Evolutionary conservation across 2,113 vertebrate genomes (phyloP), one percentile per base, ranked within the genome.

Genomic region (Bambusicola thoracicus): DNA sequence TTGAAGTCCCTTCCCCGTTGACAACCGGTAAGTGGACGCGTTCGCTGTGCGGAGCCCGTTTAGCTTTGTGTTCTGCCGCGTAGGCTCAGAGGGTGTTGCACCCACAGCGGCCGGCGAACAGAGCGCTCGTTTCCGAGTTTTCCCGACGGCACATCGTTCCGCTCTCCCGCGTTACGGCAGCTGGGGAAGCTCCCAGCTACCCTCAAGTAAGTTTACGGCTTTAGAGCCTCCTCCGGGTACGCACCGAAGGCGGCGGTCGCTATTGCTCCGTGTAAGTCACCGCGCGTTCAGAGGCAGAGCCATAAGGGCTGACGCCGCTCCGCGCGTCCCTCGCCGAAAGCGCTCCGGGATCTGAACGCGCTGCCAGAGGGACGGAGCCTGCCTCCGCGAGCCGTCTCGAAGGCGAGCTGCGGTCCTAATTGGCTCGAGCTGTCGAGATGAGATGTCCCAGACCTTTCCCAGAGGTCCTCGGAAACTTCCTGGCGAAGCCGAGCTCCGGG

Each of bases 391-490:
- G 78, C 27, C 58, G 56, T 21, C 63, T 85, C 48, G 43, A 62
- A 75, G 41, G 78, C 30, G 56, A 67, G 8, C 1, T 53, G 13
- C 56, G 3, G 0, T 72, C 67, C 24, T 63, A 86, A 91, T 81
- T 69, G 38, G n/a, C 65, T 89, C 34, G 59, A 53, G 65, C 41
- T 29, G 81, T 27, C 25, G 77, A 67, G 72, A 25, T 30, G 89
- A 72, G 82, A 77, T 43, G 41, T 69, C 76, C 63, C 68, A 46
- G 67, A 36, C 70, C 2, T 80, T 87, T 81, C 88, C 79, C 92
- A 73, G 79, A 73, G 83, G 16, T 86, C 90, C 51, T 51, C 40
- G 67, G 82, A 63, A 94, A 51, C 73, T 90, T 87, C n/a, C 62
- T 30, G 53, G 56, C n/a, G 6, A 22, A 59, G 32, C 30, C 55